Percentiles rank a stretch among this genome's conserved stretches.
phyloP scores from a whole-genome alignment of 2,888 invertebrate genomes.

The Agrochola lychnidis region DNA sequence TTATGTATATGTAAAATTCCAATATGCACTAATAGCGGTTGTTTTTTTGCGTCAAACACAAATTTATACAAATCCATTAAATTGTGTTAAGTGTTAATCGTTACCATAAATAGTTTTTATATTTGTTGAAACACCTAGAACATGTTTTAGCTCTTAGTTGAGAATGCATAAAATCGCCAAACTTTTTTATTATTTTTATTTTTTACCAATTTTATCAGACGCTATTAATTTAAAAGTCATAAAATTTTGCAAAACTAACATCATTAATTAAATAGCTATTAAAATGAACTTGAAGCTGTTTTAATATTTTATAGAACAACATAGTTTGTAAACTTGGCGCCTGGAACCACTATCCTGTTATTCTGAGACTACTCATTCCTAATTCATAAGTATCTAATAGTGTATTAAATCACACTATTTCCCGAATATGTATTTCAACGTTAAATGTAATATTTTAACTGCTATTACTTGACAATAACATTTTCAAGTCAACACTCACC shows the following conservation, averaged over 20 bases:
- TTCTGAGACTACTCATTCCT: not conserved
- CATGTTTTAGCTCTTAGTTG: no score
- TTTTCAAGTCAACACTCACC: not conserved
- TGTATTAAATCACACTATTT: no score
- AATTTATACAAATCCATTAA: not conserved
- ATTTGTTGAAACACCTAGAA: no score
- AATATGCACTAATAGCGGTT: conserved; percentile 1
- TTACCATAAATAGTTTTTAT: no score
- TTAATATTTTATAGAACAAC: conserved; percentile 8
- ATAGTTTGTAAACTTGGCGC: conserved; percentile 3
- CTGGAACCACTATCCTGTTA: not conserved
- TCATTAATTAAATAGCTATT: conserved; percentile 20
- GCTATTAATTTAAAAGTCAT: conserved; percentile 2
- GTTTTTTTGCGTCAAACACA: not conserved
- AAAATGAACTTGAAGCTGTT: not conserved
- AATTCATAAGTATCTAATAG: not conserved
- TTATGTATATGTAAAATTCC: not conserved
- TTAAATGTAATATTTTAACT: no score
- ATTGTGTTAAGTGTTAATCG: no score
- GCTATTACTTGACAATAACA: no score
- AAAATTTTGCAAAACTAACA: conserved; percentile 9
- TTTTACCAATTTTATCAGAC: not conserved
- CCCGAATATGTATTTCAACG: no score
- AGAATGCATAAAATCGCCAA: no score
- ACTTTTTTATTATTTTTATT: not conserved